These are phyloP conservation scores for Drosophila prolongata DNA, from an alignment of 2,888 invertebrate species.

Conservation along the genomic window DNA sequence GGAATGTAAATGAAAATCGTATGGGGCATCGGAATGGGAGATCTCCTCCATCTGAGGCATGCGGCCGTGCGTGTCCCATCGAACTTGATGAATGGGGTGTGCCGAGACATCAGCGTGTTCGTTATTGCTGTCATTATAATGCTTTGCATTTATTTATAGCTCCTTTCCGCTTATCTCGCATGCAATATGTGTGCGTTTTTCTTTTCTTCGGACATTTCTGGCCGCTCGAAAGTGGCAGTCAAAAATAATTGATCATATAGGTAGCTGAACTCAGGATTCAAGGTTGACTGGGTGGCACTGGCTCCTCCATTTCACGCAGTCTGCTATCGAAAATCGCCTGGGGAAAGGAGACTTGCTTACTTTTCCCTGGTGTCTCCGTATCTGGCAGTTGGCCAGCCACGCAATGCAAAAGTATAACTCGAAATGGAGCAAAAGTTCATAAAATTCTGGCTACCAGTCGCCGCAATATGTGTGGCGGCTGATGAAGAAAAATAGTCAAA, in stretches of 20 bases:
- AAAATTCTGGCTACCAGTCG: conserved; percentile 43
- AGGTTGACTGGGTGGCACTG: conserved; percentile 42
- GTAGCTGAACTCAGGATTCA: conserved; percentile 66
- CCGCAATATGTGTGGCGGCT: conserved; percentile 13
- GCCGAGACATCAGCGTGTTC: conserved; percentile 72
- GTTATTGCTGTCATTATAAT: conserved; percentile 82
- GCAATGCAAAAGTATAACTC: conserved; percentile 42
- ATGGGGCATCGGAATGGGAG: not conserved
- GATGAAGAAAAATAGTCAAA: conserved; percentile 8
- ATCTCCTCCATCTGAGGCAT: conserved; percentile 30
- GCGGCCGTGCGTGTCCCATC: conserved; percentile 55
- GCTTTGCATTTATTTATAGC: conserved; percentile 71
- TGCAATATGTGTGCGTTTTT: conserved; percentile 26
- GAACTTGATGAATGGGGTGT: conserved; percentile 79
- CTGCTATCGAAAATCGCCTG: conserved; percentile 18
- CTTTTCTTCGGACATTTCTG: conserved; percentile 13
- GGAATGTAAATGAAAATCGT: not conserved
- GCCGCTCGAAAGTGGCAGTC: conserved; percentile 26
- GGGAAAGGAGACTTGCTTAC: conserved; percentile 2
- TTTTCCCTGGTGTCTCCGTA: conserved; percentile 12
- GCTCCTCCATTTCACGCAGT: conserved; percentile 33
- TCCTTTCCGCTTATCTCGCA: conserved; percentile 32
- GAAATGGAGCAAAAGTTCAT: conserved; percentile 76
- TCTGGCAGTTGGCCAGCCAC: conserved; percentile 60
- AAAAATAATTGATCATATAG: conserved; percentile 39